Percentiles rank a stretch among this genome's conserved stretches.
phyloP scores from a whole-genome alignment of 2,797 vertebrate genomes.

The Glyptemys insculpta region DNA sequence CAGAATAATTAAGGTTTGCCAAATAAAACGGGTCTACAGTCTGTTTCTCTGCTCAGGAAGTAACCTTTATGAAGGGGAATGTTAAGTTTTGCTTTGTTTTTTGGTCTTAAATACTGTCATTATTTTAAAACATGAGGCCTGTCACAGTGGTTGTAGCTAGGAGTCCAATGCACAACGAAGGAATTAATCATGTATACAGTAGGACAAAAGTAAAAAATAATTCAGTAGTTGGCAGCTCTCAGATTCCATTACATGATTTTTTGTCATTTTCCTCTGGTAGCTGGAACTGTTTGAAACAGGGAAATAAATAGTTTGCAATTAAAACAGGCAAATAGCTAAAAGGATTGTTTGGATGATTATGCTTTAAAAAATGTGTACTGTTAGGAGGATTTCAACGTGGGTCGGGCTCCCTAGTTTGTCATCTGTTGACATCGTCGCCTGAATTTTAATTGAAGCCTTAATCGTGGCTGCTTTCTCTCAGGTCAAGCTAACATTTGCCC shows the following conservation, averaged over 20 bases:
- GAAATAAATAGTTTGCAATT: conserved; percentile 79
- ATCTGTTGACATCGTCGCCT: conserved; percentile 69
- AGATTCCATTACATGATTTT: conserved; percentile 47
- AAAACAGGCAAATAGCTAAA: conserved; percentile 76
- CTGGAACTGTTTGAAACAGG: conserved; percentile 77
- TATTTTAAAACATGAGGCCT: conserved; percentile 44
- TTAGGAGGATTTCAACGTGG: conserved; percentile 61
- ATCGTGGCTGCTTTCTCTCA: conserved; percentile 50
- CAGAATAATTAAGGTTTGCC: conserved; percentile 76
- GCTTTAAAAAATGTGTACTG: conserved; percentile 61
- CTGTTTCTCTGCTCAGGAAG: conserved; percentile 34
- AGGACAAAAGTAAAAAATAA: conserved; percentile 46
- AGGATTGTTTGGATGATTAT: conserved; percentile 76
- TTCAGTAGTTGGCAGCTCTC: conserved; percentile 49
- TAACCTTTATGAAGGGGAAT: conserved; percentile 70
- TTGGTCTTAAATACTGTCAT: conserved; percentile 69
- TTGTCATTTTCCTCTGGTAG: conserved; percentile 75
- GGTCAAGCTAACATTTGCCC: not conserved
- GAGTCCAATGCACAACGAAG: conserved; percentile 28
- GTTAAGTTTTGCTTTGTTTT: conserved; percentile 60
- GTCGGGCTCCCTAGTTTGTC: conserved; percentile 73
- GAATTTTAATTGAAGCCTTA: conserved; percentile 63
- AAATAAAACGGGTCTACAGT: conserved; percentile 66
- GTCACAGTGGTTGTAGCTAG: conserved; percentile 65
- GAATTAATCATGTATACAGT: conserved; percentile 68